Evolutionary conservation across 2,113 vertebrate species (phyloP).

Genomic region (Motacilla alba): DNA sequence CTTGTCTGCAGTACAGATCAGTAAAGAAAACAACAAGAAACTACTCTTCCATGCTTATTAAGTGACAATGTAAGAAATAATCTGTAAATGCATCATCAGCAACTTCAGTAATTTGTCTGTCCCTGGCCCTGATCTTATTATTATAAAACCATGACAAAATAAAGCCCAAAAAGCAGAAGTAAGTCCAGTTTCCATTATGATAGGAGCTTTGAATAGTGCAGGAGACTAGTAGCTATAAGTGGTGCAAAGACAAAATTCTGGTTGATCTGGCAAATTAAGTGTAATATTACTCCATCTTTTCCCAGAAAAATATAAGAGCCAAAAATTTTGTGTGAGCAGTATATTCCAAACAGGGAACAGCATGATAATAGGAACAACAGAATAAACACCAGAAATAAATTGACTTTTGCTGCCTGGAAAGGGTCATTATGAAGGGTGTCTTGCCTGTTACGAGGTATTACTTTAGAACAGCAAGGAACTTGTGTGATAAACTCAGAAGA

Average conservation of each 20-base stretch:
- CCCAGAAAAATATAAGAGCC: background rate
- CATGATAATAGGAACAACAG: background rate
- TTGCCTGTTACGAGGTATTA: background rate
- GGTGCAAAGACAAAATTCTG: background rate
- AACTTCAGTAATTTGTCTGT: background rate
- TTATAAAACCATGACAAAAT: background rate
- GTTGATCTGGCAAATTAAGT: background rate
- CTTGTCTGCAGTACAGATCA: background rate
- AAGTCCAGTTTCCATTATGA: background rate
- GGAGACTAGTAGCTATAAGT: background rate
- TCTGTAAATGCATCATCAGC: background rate
- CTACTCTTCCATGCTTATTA: background rate
- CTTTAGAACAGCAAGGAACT: background rate
- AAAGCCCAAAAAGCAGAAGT: background rate
- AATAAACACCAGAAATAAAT: background rate
- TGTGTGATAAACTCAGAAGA: background rate
- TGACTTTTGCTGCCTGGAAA: background rate
- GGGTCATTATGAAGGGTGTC: background rate
- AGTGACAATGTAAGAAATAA: background rate
- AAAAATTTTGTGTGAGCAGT: background rate
- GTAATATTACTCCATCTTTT: background rate
- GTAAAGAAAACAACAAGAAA: background rate
- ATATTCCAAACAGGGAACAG: background rate
- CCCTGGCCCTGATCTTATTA: background rate
- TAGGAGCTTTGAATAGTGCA: background rate